These are phyloP conservation scores for Spicauda simplicius DNA, from an alignment of 2,888 invertebrate genomes.

Conservation along the genomic window DNA sequence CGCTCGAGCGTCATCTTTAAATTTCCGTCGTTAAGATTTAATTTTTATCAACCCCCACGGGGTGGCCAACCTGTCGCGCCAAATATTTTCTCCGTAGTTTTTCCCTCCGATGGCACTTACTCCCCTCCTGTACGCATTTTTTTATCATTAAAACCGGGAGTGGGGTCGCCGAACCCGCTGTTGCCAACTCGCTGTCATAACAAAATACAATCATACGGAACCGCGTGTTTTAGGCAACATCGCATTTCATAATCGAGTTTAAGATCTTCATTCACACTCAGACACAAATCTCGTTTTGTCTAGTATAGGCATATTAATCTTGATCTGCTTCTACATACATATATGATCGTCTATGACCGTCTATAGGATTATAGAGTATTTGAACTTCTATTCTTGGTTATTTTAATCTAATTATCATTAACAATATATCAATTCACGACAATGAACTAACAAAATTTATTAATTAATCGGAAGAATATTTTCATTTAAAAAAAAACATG, in stretches of 20 bases:
- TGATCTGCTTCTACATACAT: too few species aligned
- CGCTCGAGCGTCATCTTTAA: slow-evolving; percentile 84
- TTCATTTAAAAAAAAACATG: not conserved
- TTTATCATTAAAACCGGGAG: slow-evolving; percentile 84
- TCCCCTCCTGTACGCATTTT: slow-evolving; percentile 80
- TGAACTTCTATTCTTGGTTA: too few species aligned
- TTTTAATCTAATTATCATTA: too few species aligned
- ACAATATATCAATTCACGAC: too few species aligned
- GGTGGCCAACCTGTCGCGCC: slow-evolving; percentile 82
- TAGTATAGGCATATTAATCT: too few species aligned
- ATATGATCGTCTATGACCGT: too few species aligned
- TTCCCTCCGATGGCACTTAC: slow-evolving; percentile 84
- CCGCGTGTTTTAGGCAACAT: slow-evolving; percentile 60
- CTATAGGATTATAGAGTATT: too few species aligned
- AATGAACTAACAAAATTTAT: too few species aligned
- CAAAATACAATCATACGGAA: slow-evolving; percentile 76
- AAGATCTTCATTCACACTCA: not conserved
- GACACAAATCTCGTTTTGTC: not conserved
- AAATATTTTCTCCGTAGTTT: slow-evolving; percentile 85
- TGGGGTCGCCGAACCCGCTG: slow-evolving; percentile 82
- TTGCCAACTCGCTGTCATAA: slow-evolving; percentile 82
- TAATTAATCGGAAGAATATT: too few species aligned
- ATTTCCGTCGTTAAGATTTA: slow-evolving; percentile 86
- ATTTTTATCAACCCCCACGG: slow-evolving; percentile 77
- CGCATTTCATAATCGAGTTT: slow-evolving; percentile 46